Base-by-base conservation (phyloP, 2,113 vertebrate genomes). In the Octodon degus region DNA sequence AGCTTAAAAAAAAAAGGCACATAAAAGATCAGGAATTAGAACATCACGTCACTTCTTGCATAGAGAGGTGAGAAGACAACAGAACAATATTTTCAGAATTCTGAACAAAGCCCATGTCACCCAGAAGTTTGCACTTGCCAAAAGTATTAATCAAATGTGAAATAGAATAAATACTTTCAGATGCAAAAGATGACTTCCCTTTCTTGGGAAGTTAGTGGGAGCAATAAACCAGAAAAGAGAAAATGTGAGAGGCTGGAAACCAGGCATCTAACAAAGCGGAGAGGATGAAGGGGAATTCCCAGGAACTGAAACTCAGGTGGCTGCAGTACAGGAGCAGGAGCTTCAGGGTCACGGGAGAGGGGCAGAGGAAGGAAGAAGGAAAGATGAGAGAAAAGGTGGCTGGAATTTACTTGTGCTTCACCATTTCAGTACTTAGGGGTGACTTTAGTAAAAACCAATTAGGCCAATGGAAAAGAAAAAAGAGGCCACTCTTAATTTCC, bases 81-180 rank as follows among this genome's bases (percentile, higher is more conserved):
- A 63, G 17, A 72, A 16, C 2, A 88, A 82, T 25, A 24, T 58
- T 70, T 58, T 53, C 43, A 77, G 68, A 76, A 74, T 74, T 81
- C 10, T 58, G 17, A 93, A 88, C 62, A 94, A 90, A 94, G 83
- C 5, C 58, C 32, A 53, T 25, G 14, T 90, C 30, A 53, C 58
- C 20, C 70, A 92, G 30, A 95, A 92, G 65, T 84, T n/a, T 40
- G 79, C 7, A 72, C 8, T 62, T 76, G 82, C 25, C 55, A 79
- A 50, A 88, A 43, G 32, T 80, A 70, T 81, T 37, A 60, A 81
- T 17, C 74, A 88, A 37, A 81, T 13, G 12, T 83, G 32, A 96
- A 90, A 87, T 0, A 77, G 86, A 87, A 88, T 22, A 89, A 70
- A 63, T 13, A 77, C 16, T 81, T 96, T 86, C 70, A 94, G 63